phyloP scores from a whole-genome alignment of 2,797 vertebrate genomes.

The Ctenopoma multispine region DNA sequence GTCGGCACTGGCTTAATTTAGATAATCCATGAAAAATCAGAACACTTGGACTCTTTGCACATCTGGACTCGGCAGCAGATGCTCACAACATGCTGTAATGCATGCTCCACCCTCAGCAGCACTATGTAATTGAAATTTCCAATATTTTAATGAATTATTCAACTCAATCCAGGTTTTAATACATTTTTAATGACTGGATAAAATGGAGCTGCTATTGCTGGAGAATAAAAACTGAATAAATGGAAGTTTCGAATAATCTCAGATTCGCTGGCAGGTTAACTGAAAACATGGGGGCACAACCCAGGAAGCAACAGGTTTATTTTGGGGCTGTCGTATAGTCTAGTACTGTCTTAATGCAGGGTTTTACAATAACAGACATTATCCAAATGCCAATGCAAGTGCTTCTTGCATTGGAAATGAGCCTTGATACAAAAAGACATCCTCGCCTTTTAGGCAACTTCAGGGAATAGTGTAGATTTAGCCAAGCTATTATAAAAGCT shows the following conservation, averaged over 20 bases:
- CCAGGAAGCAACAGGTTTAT: conserved; percentile 3
- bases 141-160: conserved; percentile 26
- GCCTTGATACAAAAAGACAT: neutral
- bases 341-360: conserved; percentile 1
- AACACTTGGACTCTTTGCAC: conserved; percentile 13
- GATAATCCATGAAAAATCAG: conserved; percentile 36
- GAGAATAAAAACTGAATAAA: conserved; percentile 4
- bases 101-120: conserved; percentile 4
- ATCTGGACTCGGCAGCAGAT: conserved; percentile 23
- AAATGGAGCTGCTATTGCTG: conserved; percentile 1
- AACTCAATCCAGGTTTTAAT: conserved; percentile 14
- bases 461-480: conserved; percentile 26
- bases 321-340: neutral
- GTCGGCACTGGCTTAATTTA: conserved; percentile 36
- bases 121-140: neutral
- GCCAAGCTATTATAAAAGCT: conserved; percentile 18
- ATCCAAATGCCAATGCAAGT: neutral
- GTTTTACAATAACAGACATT: conserved; percentile 6
- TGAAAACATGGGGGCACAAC: conserved; percentile 28
- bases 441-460: conserved; percentile 17
- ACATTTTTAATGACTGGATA: conserved; percentile 20
- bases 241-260: conserved; percentile 8
- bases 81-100: conserved; percentile 15
- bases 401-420: conserved; percentile 6
- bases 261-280: conserved; percentile 10